Evolutionary conservation across 2,888 invertebrate species (phyloP), one percentile per base, ranked within the genome.

Genomic region (Hypena proboscidalis): DNA sequence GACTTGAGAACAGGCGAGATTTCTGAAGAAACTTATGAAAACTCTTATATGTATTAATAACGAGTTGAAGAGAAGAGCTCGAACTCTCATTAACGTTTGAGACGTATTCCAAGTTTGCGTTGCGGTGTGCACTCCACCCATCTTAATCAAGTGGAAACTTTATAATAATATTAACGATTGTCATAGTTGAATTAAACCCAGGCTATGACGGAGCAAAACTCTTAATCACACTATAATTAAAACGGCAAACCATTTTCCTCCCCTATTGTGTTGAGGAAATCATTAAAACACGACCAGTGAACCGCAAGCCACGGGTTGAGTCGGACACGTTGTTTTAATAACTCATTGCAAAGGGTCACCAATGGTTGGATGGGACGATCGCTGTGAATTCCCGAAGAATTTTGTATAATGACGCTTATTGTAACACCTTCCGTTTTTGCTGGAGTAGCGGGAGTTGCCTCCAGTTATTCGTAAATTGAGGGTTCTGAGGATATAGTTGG

Each of bases 91-190:
- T 47, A 58, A 42, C 36, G 48, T 49, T 50, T 48, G 44, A 38
- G 35, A 43, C 43, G 35, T 37, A 47, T 48, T 56, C 36, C 32
- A 50, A 59, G 42, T 55, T 54, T 36, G 52, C 60, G 41, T 15
- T 13, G 36, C 62, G 22, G 56, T 76, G 70, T 69, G 41, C 56
- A 57, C 41, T 46, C 3, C 49, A 42, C 47, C 62, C 68, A 51
- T 64, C 65, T 74, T 74, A 75, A 79, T 78, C 73, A 74, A 70
- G 75, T 66, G 63, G 67, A 77, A 79, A 70, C 77, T 73, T 59
- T 55, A 64, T 62, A 55, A 56, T 51, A 60, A 67, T 73, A 76
- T 77, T 77, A 77, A 65, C 75, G 77, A 74, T 80, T 69, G 67
- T 70, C 65, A 74, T 73, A 79, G 77, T 74, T 69, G 64, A 69